phyloP scores from a whole-genome alignment of 1,140 invertebrate genomes.

The Eurytemora carolleeae region DNA sequence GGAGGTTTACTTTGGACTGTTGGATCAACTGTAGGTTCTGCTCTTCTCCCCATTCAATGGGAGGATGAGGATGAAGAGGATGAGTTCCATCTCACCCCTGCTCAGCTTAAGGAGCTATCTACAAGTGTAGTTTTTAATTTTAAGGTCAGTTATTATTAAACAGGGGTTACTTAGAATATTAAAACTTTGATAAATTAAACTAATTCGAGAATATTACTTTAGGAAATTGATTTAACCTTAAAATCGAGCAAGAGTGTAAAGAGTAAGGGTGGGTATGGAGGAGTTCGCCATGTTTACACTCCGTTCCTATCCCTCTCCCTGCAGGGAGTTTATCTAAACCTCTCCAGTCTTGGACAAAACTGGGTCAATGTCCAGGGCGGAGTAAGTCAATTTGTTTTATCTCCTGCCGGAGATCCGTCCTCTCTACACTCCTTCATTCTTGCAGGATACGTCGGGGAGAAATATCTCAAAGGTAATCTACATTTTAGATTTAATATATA shows the following conservation, averaged over 20 bases:
- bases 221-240: neutral
- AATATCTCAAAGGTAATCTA: constrained; percentile 14
- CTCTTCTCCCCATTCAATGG: constrained; percentile 21
- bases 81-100: too few species aligned
- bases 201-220: too few species aligned
- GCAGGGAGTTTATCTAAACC: constrained; percentile 26
- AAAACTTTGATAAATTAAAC: too few species aligned
- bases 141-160: too few species aligned
- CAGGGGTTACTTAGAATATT: too few species aligned
- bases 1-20: constrained; percentile 28
- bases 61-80: constrained; percentile 29
- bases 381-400: neutral
- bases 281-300: constrained; percentile 23
- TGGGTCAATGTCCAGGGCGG: constrained; percentile 24
- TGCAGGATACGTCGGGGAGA: constrained; percentile 10
- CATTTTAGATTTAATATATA: too few species aligned
- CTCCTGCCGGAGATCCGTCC: too few species aligned
- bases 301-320: constrained; percentile 26
- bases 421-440: constrained; percentile 6
- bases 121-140: too few species aligned
- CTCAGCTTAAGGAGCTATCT: too few species aligned
- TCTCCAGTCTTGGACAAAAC: constrained; percentile 23
- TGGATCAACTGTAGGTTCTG: constrained; percentile 29
- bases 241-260: constrained; percentile 20
- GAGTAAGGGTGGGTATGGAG: constrained; percentile 23